A percentile compares a stretch with the other conserved stretches of the same genome.
Conservation (phyloP, 2,888 invertebrate genomes). For the Vanessa cardui region DNA sequence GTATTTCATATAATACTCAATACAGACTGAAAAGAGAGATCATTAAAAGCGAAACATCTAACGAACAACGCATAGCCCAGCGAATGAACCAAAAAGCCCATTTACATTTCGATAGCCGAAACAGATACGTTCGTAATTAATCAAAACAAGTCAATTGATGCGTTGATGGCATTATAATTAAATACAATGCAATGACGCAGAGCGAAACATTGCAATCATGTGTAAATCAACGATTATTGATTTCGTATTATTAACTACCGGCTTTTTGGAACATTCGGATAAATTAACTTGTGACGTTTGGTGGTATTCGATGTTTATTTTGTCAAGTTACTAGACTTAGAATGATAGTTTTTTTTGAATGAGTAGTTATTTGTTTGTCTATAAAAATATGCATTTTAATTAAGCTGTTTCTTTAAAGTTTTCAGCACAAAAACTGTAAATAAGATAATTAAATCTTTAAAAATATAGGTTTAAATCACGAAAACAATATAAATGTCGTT, state of each 20-base stretch:
- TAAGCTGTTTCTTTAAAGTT: no score
- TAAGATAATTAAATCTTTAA: no score
- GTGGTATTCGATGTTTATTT: not conserved
- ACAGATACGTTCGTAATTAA: slow-evolving; percentile 24
- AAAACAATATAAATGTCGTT: no score
- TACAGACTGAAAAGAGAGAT: not conserved
- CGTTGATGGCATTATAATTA: slow-evolving; percentile 39
- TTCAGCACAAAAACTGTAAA: no score
- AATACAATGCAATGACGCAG: slow-evolving; percentile 37
- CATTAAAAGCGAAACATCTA: not conserved
- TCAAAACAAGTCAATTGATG: slow-evolving; percentile 21
- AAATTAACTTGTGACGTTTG: slow-evolving; percentile 3
- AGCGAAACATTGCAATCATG: slow-evolving; percentile 36
- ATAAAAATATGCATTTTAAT: not conserved
- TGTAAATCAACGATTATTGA: slow-evolving; percentile 38
- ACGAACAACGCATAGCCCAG: not conserved
- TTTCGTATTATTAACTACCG: slow-evolving; percentile 36
- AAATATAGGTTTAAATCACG: no score
- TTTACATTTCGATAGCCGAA: not conserved
- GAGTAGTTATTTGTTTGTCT: no score
- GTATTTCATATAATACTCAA: no score
- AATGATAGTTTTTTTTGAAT: not conserved
- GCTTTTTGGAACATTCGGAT: not conserved
- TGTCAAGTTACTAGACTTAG: no score
- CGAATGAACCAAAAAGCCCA: not conserved